phyloP scores from a whole-genome alignment of 2,797 vertebrate genomes.

The Clarias fuscus region DNA sequence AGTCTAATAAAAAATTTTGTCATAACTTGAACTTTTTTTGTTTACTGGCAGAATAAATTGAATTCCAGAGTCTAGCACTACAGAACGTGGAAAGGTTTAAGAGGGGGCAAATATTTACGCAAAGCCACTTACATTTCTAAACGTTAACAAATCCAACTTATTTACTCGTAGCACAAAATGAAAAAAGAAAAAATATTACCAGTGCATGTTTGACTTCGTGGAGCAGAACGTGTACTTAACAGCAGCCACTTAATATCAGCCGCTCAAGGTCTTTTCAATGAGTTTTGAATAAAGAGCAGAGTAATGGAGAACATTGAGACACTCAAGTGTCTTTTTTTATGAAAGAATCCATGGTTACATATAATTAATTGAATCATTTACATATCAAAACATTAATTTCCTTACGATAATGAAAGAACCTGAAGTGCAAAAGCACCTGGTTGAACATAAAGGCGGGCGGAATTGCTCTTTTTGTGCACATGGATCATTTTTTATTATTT shows the following conservation, averaged over 20 bases:
- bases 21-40: background rate
- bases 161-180: background rate
- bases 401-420: slow-evolving; percentile 47
- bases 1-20: background rate
- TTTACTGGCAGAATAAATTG: background rate
- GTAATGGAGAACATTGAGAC: slow-evolving; percentile 51
- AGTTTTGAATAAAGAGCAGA: slow-evolving; percentile 21
- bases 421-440: slow-evolving; percentile 48
- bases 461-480: slow-evolving; percentile 50
- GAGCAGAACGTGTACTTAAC: slow-evolving; percentile 24
- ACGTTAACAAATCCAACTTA: background rate
- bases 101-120: background rate
- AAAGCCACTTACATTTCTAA: background rate
- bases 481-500: background rate
- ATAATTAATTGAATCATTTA: slow-evolving; percentile 64
- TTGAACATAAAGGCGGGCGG: slow-evolving; percentile 40
- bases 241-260: slow-evolving; percentile 36
- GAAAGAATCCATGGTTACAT: slow-evolving; percentile 47
- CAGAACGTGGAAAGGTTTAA: background rate
- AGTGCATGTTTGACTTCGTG: slow-evolving; percentile 13
- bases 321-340: slow-evolving; percentile 35
- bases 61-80: background rate
- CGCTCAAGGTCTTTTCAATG: slow-evolving; percentile 42
- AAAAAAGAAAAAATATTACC: background rate
- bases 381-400: slow-evolving; percentile 63